phyloP scores from a whole-genome alignment of 2,797 vertebrate species.

The Sciurus vulgaris region DNA sequence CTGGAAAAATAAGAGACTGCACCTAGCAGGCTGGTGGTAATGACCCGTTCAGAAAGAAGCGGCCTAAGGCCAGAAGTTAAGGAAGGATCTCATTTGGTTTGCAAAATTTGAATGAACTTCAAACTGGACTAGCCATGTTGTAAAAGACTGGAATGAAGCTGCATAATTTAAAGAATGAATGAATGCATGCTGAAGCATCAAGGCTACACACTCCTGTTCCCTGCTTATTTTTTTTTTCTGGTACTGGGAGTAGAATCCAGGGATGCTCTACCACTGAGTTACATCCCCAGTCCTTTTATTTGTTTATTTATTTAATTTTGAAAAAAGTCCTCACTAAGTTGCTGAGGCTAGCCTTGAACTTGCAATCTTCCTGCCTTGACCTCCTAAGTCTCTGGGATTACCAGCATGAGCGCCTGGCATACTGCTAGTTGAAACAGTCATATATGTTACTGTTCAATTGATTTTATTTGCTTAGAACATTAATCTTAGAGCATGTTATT shows the following conservation, averaged over 20 bases:
- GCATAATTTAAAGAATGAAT: neutral
- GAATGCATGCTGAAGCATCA: too few relatives aligned
- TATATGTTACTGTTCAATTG: neutral
- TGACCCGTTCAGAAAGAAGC: neutral
- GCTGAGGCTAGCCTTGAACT: too few relatives aligned
- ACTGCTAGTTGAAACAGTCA: neutral
- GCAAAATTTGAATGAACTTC: neutral
- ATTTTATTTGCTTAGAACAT: constrained; percentile 30
- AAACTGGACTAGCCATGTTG: neutral
- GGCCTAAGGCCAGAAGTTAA: neutral
- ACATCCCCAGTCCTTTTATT: too few relatives aligned
- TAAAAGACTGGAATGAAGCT: neutral
- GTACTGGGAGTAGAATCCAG: too few relatives aligned
- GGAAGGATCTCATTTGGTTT: neutral
- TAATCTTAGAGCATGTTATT: constrained; percentile 5
- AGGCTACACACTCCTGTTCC: accelerated
- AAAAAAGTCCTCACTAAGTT: too few relatives aligned
- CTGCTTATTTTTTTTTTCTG: neutral
- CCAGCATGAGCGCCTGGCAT: too few relatives aligned
- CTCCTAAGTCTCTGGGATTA: too few relatives aligned
- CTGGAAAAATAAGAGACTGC: neutral
- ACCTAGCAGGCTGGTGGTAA: neutral
- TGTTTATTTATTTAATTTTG: too few relatives aligned
- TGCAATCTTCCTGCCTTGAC: too few relatives aligned
- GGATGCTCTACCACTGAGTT: too few relatives aligned